Percentiles rank a stretch among this genome's conserved stretches.
Evolutionary conservation across 2,113 vertebrate genomes (phyloP).

Genomic region (Thamnaconus septentrionalis): DNA sequence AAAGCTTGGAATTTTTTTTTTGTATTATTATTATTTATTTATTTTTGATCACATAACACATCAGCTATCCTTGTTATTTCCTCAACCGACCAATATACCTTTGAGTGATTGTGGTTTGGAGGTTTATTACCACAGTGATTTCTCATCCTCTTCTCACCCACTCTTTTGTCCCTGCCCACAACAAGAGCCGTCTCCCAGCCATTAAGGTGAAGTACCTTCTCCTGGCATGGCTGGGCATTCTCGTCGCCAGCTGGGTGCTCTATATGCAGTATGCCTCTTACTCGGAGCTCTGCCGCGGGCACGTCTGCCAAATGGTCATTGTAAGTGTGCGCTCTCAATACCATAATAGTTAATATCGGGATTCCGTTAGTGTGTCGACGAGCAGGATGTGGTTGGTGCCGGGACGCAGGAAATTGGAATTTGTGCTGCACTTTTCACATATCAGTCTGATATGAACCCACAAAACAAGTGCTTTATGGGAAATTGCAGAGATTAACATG

Average conservation of each 20-base stretch:
- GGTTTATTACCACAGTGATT: background rate
- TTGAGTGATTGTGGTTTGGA: background rate
- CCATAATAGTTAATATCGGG: background rate
- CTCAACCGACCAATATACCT: background rate
- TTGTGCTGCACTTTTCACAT: no score
- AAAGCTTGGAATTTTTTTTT: no score
- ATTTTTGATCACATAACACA: no score
- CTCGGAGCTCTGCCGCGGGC: conserved; percentile 89
- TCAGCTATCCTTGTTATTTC: background rate
- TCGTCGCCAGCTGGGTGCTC: conserved; percentile 90
- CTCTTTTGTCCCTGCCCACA: background rate
- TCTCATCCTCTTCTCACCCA: background rate
- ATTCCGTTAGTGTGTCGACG: background rate
- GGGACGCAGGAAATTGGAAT: no score
- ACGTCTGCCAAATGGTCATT: conserved; percentile 88
- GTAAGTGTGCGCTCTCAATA: conserved; percentile 78
- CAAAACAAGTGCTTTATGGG: no score
- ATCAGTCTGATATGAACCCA: no score
- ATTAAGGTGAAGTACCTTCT: conserved; percentile 92
- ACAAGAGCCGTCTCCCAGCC: conserved; percentile 86
- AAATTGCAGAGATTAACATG: no score
- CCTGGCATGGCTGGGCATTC: conserved; percentile 89
- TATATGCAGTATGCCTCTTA: conserved; percentile 95
- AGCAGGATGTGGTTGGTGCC: background rate
- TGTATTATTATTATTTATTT: no score